These are phyloP conservation scores for Lytechinus variegatus DNA, from an alignment of 35 echinoderm and acorn worm species.

Conservation along the genomic window DNA sequence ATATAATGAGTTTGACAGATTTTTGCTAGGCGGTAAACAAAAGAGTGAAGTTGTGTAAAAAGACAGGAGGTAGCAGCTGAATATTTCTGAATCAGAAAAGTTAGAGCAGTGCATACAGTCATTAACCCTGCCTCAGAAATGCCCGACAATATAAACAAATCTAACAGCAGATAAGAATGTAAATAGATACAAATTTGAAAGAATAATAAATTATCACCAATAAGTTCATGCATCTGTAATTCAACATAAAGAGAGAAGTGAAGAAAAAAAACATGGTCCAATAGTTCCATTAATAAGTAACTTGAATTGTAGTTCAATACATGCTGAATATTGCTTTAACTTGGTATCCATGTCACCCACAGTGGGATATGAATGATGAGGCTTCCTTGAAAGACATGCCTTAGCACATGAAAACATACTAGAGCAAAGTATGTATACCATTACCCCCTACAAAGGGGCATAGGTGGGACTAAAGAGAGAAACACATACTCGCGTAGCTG, in stretches of 20 bases:
- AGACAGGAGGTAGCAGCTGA: not conserved
- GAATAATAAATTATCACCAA: not conserved
- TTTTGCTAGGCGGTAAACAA: not conserved
- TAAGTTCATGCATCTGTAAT: not conserved
- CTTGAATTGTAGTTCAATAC: too few relatives aligned
- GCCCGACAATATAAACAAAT: not conserved
- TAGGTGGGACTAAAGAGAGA: not conserved
- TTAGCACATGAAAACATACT: constrained; percentile 19
- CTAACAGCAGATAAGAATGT: not conserved
- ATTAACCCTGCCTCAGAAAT: not conserved
- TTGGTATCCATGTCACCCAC: not conserved
- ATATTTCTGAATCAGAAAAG: not conserved
- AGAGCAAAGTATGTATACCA: not conserved
- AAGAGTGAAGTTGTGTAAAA: not conserved
- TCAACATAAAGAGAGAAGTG: not conserved
- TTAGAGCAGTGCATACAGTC: not conserved
- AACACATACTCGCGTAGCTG: not conserved
- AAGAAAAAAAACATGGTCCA: too few relatives aligned
- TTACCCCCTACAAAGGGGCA: constrained; percentile 7
- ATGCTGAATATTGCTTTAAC: not conserved
- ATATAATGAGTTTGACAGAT: not conserved
- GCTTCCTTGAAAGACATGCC: not conserved
- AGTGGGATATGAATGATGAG: not conserved
- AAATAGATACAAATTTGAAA: not conserved
- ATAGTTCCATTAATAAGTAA: too few relatives aligned